These are phyloP conservation scores for Trichonephila inaurata DNA, from an alignment of 1,140 invertebrate species.

Conservation along the genomic window DNA sequence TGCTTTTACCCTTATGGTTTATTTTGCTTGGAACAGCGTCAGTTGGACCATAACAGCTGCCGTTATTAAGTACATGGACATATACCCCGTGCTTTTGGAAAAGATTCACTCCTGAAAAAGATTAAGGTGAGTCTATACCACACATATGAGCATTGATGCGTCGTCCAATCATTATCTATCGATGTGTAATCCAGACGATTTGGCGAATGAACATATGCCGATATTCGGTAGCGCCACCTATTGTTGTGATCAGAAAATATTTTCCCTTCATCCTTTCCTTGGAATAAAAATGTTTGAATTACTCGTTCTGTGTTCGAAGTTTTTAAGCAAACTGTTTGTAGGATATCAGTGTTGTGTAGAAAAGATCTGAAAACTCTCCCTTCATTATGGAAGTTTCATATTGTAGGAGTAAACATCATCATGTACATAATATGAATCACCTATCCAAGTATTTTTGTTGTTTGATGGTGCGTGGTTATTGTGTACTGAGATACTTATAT, in stretches of 20 bases:
- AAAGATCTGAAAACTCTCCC: too few relatives aligned
- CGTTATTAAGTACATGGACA: not conserved
- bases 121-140: not conserved
- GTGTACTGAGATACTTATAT: not conserved
- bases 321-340: slow-evolving; percentile 60
- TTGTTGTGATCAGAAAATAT: slow-evolving; percentile 64
- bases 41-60: not conserved
- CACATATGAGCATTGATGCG: slow-evolving; percentile 62
- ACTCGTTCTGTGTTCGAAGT: slow-evolving; percentile 32
- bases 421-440: slow-evolving; percentile 62
- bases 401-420: slow-evolving; percentile 19
- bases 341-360: slow-evolving; percentile 42
- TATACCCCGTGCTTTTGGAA: not conserved
- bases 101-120: not conserved
- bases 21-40: not conserved
- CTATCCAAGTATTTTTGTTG: slow-evolving; percentile 56
- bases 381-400: slow-evolving; percentile 6
- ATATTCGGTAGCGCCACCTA: slow-evolving; percentile 37
- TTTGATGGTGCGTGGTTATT: not conserved
- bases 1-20: too few relatives aligned
- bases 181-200: slow-evolving; percentile 54
- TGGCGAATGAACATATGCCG: not conserved
- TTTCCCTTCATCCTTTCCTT: not conserved
- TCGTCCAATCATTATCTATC: slow-evolving; percentile 66
- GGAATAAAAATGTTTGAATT: slow-evolving; percentile 1